Percentiles rank a stretch among this genome's conserved stretches.
phyloP scores from a whole-genome alignment of 2,797 vertebrate species.

The Dicrostonyx torquatus region DNA sequence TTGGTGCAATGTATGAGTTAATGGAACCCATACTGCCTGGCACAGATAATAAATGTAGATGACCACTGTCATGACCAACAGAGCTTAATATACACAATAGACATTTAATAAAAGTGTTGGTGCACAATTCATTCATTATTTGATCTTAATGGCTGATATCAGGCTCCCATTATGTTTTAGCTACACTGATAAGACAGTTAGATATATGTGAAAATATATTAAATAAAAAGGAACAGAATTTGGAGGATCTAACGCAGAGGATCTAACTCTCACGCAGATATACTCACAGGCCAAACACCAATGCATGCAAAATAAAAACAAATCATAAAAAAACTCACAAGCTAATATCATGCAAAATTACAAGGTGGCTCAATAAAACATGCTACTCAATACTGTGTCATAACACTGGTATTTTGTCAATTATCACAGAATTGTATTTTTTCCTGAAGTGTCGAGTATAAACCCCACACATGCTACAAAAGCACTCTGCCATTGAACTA shows the following conservation, averaged over 20 bases:
- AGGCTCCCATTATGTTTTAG: neutral
- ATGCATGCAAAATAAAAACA: neutral
- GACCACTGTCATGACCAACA: neutral
- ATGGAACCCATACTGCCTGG: neutral
- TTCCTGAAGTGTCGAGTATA: accelerated
- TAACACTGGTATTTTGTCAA: neutral
- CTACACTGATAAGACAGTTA: neutral
- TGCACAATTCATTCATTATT: neutral
- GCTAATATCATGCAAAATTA: neutral
- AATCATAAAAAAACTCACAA: neutral
- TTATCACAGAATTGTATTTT: neutral
- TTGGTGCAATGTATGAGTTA: neutral
- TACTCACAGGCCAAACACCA: neutral
- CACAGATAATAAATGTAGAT: neutral
- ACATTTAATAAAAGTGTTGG: neutral
- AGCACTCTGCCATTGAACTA: neutral
- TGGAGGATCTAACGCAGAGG: neutral
- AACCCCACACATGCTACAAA: neutral
- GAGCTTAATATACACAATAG: neutral
- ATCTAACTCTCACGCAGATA: neutral
- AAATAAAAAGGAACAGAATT: neutral
- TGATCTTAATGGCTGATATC: conserved; percentile 24
- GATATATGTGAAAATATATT: neutral
- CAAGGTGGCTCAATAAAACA: neutral
- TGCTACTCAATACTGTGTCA: neutral